A percentile compares a stretch with the other conserved stretches of the same genome.
These are phyloP conservation scores for Laticauda colubrina DNA, from an alignment of 2,113 vertebrate species.

Conservation along the genomic window DNA sequence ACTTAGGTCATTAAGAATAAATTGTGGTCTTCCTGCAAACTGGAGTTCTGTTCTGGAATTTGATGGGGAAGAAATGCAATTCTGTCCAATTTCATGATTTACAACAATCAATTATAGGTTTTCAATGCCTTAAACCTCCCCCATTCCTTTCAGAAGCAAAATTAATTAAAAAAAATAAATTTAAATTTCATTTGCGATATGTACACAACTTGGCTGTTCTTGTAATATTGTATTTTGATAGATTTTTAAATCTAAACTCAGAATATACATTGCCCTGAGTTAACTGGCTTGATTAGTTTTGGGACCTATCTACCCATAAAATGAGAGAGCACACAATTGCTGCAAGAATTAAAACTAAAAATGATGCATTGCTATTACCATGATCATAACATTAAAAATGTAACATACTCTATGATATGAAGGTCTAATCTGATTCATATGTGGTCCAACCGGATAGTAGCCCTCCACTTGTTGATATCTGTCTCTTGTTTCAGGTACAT, in stretches of 20 bases:
- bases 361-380: neutral
- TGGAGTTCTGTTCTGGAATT: neutral
- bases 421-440: conserved; percentile 82
- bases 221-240: neutral
- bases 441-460: conserved; percentile 82
- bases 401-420: conserved; percentile 81
- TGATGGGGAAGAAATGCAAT: neutral
- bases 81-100: neutral
- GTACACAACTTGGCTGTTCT: neutral
- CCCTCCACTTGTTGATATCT: conserved; percentile 80
- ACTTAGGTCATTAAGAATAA: neutral
- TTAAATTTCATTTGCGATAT: neutral
- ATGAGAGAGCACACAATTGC: neutral
- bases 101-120: neutral
- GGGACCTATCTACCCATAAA: neutral
- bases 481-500: conserved; percentile 83
- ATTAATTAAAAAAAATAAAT: neutral
- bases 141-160: neutral
- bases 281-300: neutral
- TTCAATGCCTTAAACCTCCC: neutral
- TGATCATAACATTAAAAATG: neutral
- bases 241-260: neutral
- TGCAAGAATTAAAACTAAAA: neutral
- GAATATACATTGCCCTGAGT: neutral
- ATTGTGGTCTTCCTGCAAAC: neutral